Percentiles rank a stretch among this genome's conserved stretches.
Evolutionary conservation across 2,113 vertebrate species (phyloP).

Genomic region (Hippocampus zosterae): DNA sequence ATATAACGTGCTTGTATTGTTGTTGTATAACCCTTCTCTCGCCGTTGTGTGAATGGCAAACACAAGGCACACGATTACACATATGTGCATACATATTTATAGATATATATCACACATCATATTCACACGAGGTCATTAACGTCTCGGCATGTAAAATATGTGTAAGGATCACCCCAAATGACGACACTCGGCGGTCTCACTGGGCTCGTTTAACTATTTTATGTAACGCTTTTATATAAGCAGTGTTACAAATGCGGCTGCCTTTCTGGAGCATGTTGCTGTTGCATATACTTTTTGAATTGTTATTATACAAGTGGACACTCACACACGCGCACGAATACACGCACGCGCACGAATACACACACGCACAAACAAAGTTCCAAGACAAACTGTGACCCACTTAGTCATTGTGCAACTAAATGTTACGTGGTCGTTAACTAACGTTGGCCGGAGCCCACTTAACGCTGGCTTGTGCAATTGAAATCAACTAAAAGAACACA

Average conservation of each 20-base stretch:
- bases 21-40: conserved; percentile 61
- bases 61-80: background rate
- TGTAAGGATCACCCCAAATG: background rate
- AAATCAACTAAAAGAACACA: background rate
- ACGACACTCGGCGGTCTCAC: background rate
- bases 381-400: background rate
- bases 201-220: background rate
- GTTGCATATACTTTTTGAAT: background rate
- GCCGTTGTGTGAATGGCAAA: background rate
- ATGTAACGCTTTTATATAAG: conserved; percentile 6
- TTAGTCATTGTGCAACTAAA: background rate
- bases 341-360: too few species aligned
- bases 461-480: background rate
- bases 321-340: background rate
- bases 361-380: background rate
- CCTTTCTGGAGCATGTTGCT: background rate
- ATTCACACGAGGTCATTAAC: background rate
- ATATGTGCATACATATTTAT: conserved; percentile 2
- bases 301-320: background rate
- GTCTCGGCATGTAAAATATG: background rate
- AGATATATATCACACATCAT: background rate
- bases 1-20: conserved; percentile 66
- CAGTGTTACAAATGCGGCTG: background rate
- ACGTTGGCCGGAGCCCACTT: background rate
- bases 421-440: background rate